Percentiles rank a stretch among this genome's conserved stretches.
phyloP scores from a whole-genome alignment of 1,140 invertebrate species.

The Ceratina australensis region DNA sequence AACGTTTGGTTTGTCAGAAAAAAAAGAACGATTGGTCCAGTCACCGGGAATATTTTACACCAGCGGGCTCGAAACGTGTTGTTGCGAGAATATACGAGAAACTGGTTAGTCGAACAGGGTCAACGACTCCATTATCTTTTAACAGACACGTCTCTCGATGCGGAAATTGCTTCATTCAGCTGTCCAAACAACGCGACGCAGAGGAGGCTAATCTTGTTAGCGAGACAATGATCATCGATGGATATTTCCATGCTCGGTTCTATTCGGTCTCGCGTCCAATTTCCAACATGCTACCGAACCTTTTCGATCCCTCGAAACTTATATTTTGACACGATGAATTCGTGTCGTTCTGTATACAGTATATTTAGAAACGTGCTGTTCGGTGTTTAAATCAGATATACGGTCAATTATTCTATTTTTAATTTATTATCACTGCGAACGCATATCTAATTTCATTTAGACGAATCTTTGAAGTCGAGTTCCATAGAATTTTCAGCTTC shows the following conservation, averaged over 20 bases:
- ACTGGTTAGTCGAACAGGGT: neutral
- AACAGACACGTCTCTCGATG: constrained; percentile 12
- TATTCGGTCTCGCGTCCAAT: neutral
- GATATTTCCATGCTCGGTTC: neutral
- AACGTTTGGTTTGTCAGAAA: neutral
- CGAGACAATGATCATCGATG: constrained; percentile 30
- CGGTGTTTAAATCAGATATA: no score
- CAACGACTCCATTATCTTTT: constrained; percentile 39
- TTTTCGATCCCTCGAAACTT: neutral
- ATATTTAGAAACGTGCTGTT: no score
- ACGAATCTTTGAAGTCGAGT: no score
- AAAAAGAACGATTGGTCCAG: neutral
- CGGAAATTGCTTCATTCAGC: constrained; percentile 38
- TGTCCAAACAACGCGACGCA: constrained; percentile 20
- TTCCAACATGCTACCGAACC: neutral
- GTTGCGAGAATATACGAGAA: neutral
- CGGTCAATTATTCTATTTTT: no score
- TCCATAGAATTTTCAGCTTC: no score
- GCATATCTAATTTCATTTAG: no score
- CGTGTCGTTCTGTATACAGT: neutral
- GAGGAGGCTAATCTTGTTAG: constrained; percentile 29
- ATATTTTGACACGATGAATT: no score
- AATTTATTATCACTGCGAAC: no score
- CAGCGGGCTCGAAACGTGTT: no score
- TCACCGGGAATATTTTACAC: no score